Evolutionary conservation across 2,113 vertebrate genomes (phyloP).

Genomic region (Ptilorrhoa leucosticta): DNA sequence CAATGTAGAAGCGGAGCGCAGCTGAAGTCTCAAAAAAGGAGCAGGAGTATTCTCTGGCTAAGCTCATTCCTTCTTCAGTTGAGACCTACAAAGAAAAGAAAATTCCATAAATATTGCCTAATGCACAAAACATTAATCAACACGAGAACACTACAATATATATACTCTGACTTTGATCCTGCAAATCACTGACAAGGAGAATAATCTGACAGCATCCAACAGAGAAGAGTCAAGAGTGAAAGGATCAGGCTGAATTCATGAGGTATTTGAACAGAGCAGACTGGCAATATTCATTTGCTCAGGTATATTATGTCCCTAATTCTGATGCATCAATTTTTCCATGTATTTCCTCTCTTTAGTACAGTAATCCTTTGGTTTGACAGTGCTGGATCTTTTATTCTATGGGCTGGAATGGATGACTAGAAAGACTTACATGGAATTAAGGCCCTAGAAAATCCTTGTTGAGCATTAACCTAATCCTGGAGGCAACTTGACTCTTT

Average conservation of each 20-base stretch:
- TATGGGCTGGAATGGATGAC: neutral
- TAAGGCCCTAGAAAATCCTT: neutral
- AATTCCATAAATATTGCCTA: neutral
- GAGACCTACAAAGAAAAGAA: slow-evolving; percentile 69
- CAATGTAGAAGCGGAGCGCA: slow-evolving; percentile 78
- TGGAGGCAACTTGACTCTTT: neutral
- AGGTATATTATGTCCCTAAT: neutral
- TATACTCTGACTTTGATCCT: neutral
- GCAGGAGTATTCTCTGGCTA: slow-evolving; percentile 80
- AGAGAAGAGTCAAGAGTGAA: neutral
- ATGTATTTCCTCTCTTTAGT: neutral
- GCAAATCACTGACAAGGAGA: neutral
- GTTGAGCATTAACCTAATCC: neutral
- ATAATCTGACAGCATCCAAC: neutral
- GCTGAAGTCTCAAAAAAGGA: slow-evolving; percentile 84
- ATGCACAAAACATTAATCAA: neutral
- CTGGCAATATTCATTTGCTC: neutral
- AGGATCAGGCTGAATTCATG: neutral
- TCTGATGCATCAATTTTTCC: neutral
- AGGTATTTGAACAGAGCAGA: neutral
- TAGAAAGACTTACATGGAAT: neutral
- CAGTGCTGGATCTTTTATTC: neutral
- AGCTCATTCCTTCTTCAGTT: slow-evolving; percentile 77
- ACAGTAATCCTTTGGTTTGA: neutral
- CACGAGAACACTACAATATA: neutral